These are phyloP conservation scores for Dreissena rostriformis DNA, from an alignment of 1,140 invertebrate species.

Conservation along the genomic window DNA sequence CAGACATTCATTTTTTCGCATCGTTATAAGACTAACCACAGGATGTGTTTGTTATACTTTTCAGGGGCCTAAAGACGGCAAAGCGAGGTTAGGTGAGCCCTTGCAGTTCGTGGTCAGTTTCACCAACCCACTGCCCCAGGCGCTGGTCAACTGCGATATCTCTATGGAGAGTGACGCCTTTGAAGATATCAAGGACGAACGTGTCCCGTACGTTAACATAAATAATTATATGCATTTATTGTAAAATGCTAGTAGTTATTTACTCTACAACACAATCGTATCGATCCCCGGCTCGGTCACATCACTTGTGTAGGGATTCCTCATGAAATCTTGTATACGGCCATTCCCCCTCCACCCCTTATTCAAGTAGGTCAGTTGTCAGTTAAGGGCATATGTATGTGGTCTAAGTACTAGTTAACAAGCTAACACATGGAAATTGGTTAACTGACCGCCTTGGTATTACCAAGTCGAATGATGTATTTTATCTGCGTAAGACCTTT, in stretches of 20 bases:
- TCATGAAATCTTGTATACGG: too few species aligned
- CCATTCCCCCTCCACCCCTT: too few species aligned
- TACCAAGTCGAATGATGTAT: too few species aligned
- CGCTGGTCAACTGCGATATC: conserved; percentile 23
- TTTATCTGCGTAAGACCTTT: too few species aligned
- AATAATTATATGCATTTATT: neutral
- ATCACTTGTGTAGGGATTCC: too few species aligned
- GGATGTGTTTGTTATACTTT: neutral
- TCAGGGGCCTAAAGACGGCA: conserved; percentile 3
- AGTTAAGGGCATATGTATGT: too few species aligned
- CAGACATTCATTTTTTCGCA: too few species aligned
- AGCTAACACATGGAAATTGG: too few species aligned
- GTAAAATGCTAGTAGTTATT: neutral
- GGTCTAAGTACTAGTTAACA: too few species aligned
- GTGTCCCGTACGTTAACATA: neutral
- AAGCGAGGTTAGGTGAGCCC: neutral
- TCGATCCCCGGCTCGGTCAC: neutral
- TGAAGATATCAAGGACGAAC: neutral
- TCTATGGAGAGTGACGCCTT: conserved; percentile 17
- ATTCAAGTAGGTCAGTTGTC: too few species aligned
- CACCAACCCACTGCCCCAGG: neutral
- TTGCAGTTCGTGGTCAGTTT: conserved; percentile 21
- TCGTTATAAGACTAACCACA: too few species aligned
- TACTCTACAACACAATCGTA: neutral
- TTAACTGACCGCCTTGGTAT: too few species aligned